phyloP scores from a whole-genome alignment of 2,797 vertebrate species.

The Euphonia xanthogaster region DNA sequence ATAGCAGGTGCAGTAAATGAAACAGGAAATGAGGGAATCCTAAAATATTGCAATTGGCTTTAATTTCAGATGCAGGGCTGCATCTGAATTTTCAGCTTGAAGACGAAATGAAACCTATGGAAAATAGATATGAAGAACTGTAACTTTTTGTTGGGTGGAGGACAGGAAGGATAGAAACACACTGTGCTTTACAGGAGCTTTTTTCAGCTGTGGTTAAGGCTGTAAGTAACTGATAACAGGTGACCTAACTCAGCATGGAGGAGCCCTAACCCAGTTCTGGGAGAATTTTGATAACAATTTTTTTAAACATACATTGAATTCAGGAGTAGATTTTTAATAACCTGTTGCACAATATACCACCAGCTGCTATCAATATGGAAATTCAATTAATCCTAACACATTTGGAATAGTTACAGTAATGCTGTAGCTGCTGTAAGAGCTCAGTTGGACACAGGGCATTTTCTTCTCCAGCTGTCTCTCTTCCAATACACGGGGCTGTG shows the following conservation, averaged over 20 bases:
- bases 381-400: not conserved
- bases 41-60: not conserved
- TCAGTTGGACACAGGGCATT: not conserved
- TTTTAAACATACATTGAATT: not conserved
- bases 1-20: not conserved
- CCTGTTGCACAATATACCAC: not conserved
- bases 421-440: not conserved
- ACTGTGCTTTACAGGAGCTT: not conserved
- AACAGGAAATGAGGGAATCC: not conserved
- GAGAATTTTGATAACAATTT: not conserved
- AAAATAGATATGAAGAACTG: not conserved
- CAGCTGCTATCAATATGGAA: not conserved
- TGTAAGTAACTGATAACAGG: not conserved
- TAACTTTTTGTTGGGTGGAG: not conserved
- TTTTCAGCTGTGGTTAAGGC: not conserved
- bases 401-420: not conserved
- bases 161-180: not conserved
- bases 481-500: not conserved
- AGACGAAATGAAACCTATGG: not conserved
- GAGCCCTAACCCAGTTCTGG: not conserved
- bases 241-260: not conserved
- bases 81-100: not conserved
- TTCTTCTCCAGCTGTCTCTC: not conserved
- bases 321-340: not conserved
- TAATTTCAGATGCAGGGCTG: not conserved